A percentile compares a stretch with the other conserved stretches of the same genome.
Evolutionary conservation across 2,888 invertebrate genomes (phyloP).

Genomic region (Synergus itoensis): DNA sequence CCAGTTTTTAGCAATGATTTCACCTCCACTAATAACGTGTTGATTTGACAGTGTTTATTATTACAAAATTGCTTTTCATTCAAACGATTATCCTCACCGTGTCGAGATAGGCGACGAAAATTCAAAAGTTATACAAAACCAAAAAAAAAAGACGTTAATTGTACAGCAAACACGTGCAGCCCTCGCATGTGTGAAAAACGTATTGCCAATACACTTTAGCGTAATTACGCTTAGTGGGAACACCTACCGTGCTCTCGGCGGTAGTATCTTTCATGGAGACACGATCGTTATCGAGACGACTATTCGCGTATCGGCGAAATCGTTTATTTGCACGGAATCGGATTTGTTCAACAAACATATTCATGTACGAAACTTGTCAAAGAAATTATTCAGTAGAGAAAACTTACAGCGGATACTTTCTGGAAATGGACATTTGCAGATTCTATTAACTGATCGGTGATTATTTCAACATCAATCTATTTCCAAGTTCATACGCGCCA

Average conservation of each 20-base stretch:
- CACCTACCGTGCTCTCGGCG: conserved; percentile 9
- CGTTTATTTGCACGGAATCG: conserved; percentile 34
- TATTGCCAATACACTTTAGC: conserved; percentile 41
- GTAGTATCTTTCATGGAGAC: conserved; percentile 31
- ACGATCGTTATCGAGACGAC: conserved; percentile 38
- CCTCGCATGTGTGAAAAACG: conserved; percentile 27
- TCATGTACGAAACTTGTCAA: conserved; percentile 6
- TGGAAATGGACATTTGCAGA: conserved; percentile 2
- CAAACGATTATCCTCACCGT: background rate
- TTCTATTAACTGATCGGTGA: background rate
- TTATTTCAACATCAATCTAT: background rate
- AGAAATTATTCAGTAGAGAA: background rate
- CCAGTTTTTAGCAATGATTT: background rate
- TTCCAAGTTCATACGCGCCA: background rate
- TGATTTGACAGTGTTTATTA: background rate
- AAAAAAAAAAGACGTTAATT: conserved; percentile 1
- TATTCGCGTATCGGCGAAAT: conserved; percentile 34
- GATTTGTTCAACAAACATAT: conserved; percentile 9
- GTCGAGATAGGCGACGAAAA: background rate
- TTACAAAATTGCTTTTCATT: background rate
- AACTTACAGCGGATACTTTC: background rate
- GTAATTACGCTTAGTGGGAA: conserved; percentile 43
- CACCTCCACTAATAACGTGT: background rate
- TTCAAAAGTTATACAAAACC: background rate
- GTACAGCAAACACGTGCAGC: conserved; percentile 28